Base-by-base conservation (phyloP, 2,113 vertebrate species). In the Aix galericulata region DNA sequence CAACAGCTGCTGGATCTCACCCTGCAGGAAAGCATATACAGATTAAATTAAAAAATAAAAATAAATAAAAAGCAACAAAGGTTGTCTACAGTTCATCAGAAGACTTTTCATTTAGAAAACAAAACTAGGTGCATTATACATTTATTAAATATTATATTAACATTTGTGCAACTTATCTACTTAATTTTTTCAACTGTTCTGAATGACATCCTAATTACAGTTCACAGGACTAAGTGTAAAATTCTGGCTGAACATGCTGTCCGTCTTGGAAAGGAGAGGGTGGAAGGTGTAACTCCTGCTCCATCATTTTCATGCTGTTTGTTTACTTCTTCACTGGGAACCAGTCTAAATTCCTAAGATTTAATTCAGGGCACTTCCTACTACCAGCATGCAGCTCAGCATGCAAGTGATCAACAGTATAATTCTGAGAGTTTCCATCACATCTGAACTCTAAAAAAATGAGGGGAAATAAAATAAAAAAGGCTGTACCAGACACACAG, bases 1-100 rank as follows among this genome's bases (percentile, higher is more conserved):
- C 97, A 99, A 92, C 78, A 99, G 97, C 91, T 99, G 99, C 95
- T 99, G 99, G 96, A 99, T 99, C 94, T 99, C 99, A 17, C 99
- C 99, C 99, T 99, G 97, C 31, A 97, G 91, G 88, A 94, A 97
- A 90, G 82, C 40, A 96, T 17, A 94, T 15, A 20, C 3, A 71
- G 69, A 64, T 89, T 62, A 52, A 84, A 44, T 73, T 94, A 89
- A 21, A 76, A 58, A 60, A 48, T 40, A 40, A 38, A 48, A 48
- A 48, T 22, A 48, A 48, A 48, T 11, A 48, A 48, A 22, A 48
- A 48, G 21, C 20, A 44, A 1, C 29, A 56, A 69, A 83, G 31
- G 26, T 22, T 73, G 50, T 6, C 53, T 66, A n/a, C 42, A 82
- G 53, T 64, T 95, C 89, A 93, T 8, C 38, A 34, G 26, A 73